Evolutionary conservation across 2,888 invertebrate genomes (phyloP), one percentile per base, ranked within the genome.

Genomic region (Dasysyrphus tricinctus): DNA sequence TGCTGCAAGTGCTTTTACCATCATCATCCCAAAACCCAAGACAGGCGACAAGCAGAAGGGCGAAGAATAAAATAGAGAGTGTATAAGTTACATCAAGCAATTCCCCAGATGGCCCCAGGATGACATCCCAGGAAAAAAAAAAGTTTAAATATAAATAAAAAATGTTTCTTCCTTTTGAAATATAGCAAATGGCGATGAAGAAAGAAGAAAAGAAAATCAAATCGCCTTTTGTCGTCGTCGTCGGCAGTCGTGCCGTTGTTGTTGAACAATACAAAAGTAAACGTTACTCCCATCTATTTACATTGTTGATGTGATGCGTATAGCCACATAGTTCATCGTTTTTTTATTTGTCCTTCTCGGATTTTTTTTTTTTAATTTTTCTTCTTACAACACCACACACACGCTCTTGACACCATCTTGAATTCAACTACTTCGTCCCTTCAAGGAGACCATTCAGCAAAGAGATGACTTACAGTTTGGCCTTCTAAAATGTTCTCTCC

Each of bases 241-340:
- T 32, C 34, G 24, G n/a, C n/a, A n/a, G 39, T 59, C 57, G 19
- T 51, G 19, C 9, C 32, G 9, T 39, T 29, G 4, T 39, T 29
- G 39, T 16, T 29, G 37, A 39, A 74, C 69, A 79, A 83, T 74
- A 69, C 47, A 83, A 74, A 74, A 79, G 82, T 80, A 80, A 83
- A 70, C 70, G 80, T 70, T 75, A 83, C 83, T 75, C 79, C 80
- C 80, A 80, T 80, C 63, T 83, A 79, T 80, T 83, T 75, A 80
- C 70, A 83, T 80, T 80, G 75, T 75, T 83, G 80, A 83, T 75
- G 75, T 75, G 70, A 74, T 74, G 70, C 75, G 72, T 81, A 57
- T 59, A 49, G 63, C 70, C 84, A 76, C 70, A 80, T 84, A 80
- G 83, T 84, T 80, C 75, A 76, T 80, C 63, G 75, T 76, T 70